Conservation (phyloP, 2,113 vertebrate genomes). For the Callocephalon fimbriatum region DNA sequence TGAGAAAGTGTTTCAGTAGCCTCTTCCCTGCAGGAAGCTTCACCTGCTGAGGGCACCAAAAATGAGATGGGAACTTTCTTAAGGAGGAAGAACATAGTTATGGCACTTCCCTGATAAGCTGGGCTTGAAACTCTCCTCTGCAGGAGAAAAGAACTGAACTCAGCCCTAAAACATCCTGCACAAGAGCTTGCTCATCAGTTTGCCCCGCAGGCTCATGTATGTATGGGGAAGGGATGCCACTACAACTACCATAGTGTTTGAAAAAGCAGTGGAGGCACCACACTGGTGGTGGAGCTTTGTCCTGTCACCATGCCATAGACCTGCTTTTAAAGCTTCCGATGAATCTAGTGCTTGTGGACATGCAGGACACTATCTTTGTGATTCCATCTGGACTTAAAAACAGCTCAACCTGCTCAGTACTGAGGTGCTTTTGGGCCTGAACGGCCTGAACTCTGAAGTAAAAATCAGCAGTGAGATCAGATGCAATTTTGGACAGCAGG, state of each 20-base stretch:
- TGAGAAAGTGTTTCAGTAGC: background rate
- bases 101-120: background rate
- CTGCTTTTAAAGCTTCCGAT: background rate
- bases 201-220: background rate
- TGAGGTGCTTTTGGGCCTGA: background rate
- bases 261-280: background rate
- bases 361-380: background rate
- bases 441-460: background rate
- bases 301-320: background rate
- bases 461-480: background rate
- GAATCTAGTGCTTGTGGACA: rapidly evolving
- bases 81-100: background rate
- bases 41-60: background rate
- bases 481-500: background rate
- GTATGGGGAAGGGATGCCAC: background rate
- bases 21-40: background rate
- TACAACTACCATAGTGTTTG: background rate
- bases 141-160: background rate
- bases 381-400: background rate
- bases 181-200: background rate
- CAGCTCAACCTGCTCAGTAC: rapidly evolving
- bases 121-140: background rate
- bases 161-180: background rate
- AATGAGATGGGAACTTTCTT: background rate
- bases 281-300: rapidly evolving